Percentiles rank a stretch among this genome's conserved stretches.
Conservation (phyloP, 2,888 invertebrate genomes). For the Tigriopus californicus region DNA sequence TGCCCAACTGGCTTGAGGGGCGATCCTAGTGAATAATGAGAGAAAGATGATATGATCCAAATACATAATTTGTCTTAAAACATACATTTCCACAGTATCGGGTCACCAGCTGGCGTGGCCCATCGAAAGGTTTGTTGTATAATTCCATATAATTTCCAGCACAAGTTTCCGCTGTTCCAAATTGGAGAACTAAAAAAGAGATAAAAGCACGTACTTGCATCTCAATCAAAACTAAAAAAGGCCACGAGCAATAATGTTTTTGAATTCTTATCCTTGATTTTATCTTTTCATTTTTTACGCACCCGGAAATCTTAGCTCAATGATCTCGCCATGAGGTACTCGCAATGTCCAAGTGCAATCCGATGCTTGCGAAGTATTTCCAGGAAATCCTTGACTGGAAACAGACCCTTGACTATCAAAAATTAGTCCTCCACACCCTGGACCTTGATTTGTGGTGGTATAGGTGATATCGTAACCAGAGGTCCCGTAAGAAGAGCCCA, state of each 20-base stretch:
- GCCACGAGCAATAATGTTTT: background rate
- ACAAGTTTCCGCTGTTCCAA: background rate
- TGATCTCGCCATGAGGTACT: slow-evolving; percentile 3
- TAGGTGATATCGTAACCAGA: slow-evolving; percentile 6
- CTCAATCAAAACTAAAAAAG: background rate
- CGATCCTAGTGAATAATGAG: background rate
- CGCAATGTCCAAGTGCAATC: slow-evolving; percentile 5
- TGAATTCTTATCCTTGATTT: background rate
- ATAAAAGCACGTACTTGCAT: too few species aligned
- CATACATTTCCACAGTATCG: slow-evolving; percentile 4
- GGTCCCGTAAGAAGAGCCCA: background rate
- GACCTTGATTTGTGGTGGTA: background rate
- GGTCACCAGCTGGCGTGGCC: background rate
- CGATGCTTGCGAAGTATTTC: background rate
- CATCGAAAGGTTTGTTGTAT: background rate
- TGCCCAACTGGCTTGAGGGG: background rate
- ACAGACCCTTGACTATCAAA: slow-evolving; percentile 2
- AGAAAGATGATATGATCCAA: background rate
- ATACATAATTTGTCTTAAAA: background rate
- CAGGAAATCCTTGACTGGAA: slow-evolving; percentile 5
- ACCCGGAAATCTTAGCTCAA: background rate
- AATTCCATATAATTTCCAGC: background rate
- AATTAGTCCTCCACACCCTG: slow-evolving; percentile 6
- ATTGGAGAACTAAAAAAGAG: background rate
- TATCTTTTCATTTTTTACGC: background rate